Conservation (phyloP, 2,797 vertebrate species). For the Danio jaintianensis region DNA sequence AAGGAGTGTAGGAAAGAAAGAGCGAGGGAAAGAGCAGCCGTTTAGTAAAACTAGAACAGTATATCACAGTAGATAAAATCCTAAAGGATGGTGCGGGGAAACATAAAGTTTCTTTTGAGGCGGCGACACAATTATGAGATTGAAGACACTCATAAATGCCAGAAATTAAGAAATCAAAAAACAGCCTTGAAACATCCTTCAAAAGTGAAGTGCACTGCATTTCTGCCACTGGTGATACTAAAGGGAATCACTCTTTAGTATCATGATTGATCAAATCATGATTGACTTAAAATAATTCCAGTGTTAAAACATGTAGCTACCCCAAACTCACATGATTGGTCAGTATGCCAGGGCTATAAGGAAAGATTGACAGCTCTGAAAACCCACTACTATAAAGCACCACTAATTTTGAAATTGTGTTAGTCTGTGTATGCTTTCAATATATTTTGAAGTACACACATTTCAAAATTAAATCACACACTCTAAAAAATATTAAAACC, state of each 20-base stretch:
- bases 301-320: background rate
- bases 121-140: constrained; percentile 26
- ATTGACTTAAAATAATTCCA: background rate
- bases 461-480: too few relatives aligned
- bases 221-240: background rate
- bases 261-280: too few relatives aligned
- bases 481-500: too few relatives aligned
- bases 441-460: too few relatives aligned
- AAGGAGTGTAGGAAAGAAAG: constrained; percentile 27
- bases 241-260: background rate
- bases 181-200: background rate
- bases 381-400: too few relatives aligned
- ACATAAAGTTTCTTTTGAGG: constrained; percentile 9
- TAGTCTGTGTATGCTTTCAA: too few relatives aligned
- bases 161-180: too few relatives aligned
- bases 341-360: background rate
- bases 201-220: background rate
- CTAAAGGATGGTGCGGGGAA: background rate
- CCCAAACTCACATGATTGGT: background rate
- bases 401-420: too few relatives aligned
- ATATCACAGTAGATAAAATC: constrained; percentile 23
- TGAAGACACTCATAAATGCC: background rate
- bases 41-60: constrained; percentile 55
- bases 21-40: background rate
- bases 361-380: too few relatives aligned